Evolutionary conservation across 2,113 vertebrate species (phyloP), one percentile per base, ranked within the genome.

Genomic region (Phyllostomus hastatus): DNA sequence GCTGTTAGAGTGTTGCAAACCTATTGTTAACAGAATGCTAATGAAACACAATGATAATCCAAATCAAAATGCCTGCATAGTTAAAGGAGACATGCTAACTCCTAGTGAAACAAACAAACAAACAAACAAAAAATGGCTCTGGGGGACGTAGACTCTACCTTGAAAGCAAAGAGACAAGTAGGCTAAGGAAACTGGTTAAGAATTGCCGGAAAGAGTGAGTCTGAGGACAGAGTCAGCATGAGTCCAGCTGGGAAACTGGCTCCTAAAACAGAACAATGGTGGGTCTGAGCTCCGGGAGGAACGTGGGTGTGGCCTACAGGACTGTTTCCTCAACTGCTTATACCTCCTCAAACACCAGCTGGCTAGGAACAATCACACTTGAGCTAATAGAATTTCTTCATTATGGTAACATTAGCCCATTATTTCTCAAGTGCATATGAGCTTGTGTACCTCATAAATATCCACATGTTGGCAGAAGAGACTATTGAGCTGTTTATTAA

Each of bases 381-480:
- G 48, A 92, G 41, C 28, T 85, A 92, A 52, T 43, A 35, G 22
- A 28, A 43, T 26, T 81, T 90, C 57, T 72, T 22, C 20, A 28
- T 70, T 78, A 19, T 38, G 9, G 10, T 91, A 54, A 67, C 31
- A 73, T 88, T 10, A 73, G 10, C 7, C 22, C 10, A 33, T 35
- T 94, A 16, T n/a, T 95, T 75, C 66, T 81, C 75, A 90, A 94
- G 48, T 43, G 50, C 57, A 28, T 10, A 15, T 26, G 50, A 72
- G 11, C 26, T 93, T 31, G 22, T 33, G 91, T 33, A 64, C 86
- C 35, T 61, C 20, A n/a, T 57, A 48, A n/a, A 69, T 48, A 26
- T 1, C 10, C 12, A 61, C 41, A 20, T 6, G n/a, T 76, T 67
- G 50, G 10, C 41, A 67, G 46, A 95, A 79, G 70, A 59, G 24